phyloP scores from a whole-genome alignment of 1,140 invertebrate genomes.

The Ptiloglossa arizonensis region DNA sequence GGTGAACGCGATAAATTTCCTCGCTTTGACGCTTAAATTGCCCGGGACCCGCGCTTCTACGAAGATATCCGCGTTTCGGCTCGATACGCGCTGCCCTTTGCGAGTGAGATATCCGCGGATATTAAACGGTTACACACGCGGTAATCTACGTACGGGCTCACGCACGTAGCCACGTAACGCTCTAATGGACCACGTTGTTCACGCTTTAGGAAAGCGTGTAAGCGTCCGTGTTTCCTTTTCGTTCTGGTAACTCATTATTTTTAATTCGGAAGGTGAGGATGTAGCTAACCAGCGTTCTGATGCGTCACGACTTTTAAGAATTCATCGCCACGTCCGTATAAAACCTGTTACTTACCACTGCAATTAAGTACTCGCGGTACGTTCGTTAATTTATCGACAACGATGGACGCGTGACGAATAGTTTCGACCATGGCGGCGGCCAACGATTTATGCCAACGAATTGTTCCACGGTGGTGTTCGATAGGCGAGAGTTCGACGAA shows the following conservation, averaged over 20 bases:
- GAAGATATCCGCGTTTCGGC: constrained; percentile 24
- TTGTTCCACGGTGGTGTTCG: too few relatives aligned
- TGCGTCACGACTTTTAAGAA: background rate
- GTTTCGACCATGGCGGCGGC: too few relatives aligned
- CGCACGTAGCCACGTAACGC: background rate
- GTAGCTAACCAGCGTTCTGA: too few relatives aligned
- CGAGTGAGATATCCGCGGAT: constrained; percentile 10
- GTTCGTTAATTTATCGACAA: too few relatives aligned
- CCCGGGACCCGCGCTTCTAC: background rate
- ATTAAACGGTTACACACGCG: constrained; percentile 5
- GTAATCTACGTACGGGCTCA: background rate
- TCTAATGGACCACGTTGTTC: background rate
- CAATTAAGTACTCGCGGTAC: too few relatives aligned
- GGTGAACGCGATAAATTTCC: constrained; percentile 41
- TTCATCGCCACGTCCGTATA: background rate
- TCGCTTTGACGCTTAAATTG: constrained; percentile 37
- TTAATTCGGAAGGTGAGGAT: too few relatives aligned
- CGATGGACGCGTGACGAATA: background rate
- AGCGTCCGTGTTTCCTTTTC: background rate
- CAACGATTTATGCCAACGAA: too few relatives aligned
- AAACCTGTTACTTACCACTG: too few relatives aligned
- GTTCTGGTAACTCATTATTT: constrained; percentile 5
- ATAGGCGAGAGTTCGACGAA: too few relatives aligned
- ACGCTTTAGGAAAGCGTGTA: background rate
- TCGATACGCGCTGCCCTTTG: background rate